Conservation (phyloP, 2,888 invertebrate species). For the Teleogryllus oceanicus region DNA sequence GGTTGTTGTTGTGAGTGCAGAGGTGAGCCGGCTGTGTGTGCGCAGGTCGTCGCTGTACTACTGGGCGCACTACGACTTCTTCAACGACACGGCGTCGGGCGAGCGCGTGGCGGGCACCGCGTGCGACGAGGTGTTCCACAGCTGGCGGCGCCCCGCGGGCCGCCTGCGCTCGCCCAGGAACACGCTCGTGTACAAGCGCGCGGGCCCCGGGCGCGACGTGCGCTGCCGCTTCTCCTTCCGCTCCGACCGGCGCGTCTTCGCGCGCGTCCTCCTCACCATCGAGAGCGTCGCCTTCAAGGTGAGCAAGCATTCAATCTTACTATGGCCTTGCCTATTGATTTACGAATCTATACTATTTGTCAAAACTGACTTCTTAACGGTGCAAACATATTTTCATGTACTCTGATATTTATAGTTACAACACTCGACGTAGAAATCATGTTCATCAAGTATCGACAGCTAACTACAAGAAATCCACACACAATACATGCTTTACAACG, state of each 20-base stretch:
- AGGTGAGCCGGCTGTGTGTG: background rate
- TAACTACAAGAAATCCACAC: too few relatives aligned
- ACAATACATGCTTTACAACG: too few relatives aligned
- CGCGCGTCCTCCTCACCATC: conserved; percentile 74
- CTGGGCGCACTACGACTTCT: conserved; percentile 93
- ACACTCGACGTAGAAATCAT: too few relatives aligned
- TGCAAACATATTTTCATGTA: too few relatives aligned
- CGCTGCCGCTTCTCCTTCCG: conserved; percentile 80
- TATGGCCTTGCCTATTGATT: too few relatives aligned
- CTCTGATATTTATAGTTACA: too few relatives aligned
- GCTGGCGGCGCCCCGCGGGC: conserved; percentile 76
- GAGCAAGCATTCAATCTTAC: too few relatives aligned
- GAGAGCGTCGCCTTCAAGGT: conserved; percentile 78
- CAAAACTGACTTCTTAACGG: too few relatives aligned
- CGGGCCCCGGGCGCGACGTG: conserved; percentile 68
- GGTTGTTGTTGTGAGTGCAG: background rate
- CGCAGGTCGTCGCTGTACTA: conserved; percentile 84
- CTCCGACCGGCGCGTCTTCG: conserved; percentile 76
- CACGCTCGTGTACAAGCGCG: conserved; percentile 79
- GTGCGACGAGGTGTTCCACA: conserved; percentile 84
- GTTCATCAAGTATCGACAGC: too few relatives aligned
- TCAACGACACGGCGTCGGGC: conserved; percentile 84
- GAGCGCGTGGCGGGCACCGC: conserved; percentile 75
- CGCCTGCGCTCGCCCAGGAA: conserved; percentile 78
- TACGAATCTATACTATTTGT: too few relatives aligned